Conservation (phyloP, 2,797 vertebrate species). For the Sciurus carolinensis region DNA sequence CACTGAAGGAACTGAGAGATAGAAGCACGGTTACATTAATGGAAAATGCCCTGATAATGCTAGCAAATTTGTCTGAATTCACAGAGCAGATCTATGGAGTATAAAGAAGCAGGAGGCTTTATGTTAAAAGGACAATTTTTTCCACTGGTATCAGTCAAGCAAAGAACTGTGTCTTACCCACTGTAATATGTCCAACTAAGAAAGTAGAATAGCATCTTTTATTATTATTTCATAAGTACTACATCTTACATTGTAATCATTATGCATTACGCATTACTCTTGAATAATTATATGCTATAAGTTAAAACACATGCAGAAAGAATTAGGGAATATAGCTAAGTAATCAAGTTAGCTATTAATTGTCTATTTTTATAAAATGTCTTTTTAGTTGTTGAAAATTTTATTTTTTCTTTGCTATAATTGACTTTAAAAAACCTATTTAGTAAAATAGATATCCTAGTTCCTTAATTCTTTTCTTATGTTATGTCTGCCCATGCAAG, state of each 20-base stretch:
- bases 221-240: background rate
- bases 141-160: background rate
- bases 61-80: constrained; percentile 37
- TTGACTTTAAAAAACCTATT: background rate
- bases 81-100: background rate
- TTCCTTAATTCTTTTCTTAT: background rate
- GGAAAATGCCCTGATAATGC: constrained; percentile 53
- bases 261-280: background rate
- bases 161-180: background rate
- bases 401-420: background rate
- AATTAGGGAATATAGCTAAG: background rate
- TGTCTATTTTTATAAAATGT: background rate
- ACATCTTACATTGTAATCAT: background rate
- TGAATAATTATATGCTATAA: constrained; percentile 11
- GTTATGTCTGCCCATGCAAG: background rate
- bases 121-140: background rate
- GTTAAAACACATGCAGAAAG: background rate
- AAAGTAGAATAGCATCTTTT: background rate
- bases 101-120: background rate
- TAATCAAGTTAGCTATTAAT: background rate
- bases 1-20: constrained; percentile 44
- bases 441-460: background rate
- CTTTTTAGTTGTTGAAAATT: background rate
- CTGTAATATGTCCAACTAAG: background rate
- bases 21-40: constrained; percentile 49